phyloP scores from a whole-genome alignment of 2,113 vertebrate genomes.

The Daphoenositta chrysoptera region DNA sequence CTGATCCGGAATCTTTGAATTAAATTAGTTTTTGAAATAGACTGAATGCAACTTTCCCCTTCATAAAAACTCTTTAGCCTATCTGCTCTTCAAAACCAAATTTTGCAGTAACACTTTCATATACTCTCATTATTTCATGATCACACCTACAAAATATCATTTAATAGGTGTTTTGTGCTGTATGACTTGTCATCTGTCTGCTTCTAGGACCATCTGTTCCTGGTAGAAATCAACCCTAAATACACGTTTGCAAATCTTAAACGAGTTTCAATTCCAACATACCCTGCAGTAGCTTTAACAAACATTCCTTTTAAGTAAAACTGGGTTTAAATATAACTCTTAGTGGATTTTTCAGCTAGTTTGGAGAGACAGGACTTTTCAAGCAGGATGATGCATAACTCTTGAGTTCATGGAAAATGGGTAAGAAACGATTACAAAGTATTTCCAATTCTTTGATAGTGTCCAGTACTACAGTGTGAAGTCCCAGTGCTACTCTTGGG shows the following conservation, averaged over 20 bases:
- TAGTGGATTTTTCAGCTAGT: not conserved
- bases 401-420: not conserved
- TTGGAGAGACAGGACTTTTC: not conserved
- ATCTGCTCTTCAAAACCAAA: not conserved
- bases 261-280: not conserved
- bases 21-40: not conserved
- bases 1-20: not conserved
- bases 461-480: not conserved
- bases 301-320: not conserved
- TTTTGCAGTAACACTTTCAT: not conserved
- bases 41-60: not conserved
- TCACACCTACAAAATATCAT: not conserved
- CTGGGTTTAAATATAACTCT: not conserved
- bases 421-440: not conserved
- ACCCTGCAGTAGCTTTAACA: not conserved
- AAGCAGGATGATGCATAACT: not conserved
- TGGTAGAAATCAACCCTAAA: not conserved
- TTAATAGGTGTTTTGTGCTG: not conserved
- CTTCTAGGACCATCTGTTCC: slow-evolving; percentile 18
- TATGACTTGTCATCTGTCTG: not conserved
- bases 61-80: not conserved
- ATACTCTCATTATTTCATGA: not conserved
- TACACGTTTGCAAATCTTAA: not conserved
- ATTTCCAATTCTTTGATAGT: not conserved
- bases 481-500: not conserved